A percentile compares a stretch with the other conserved stretches of the same genome.
Conservation (phyloP, 2,888 invertebrate species). For the Lordiphosa fenestrarum region DNA sequence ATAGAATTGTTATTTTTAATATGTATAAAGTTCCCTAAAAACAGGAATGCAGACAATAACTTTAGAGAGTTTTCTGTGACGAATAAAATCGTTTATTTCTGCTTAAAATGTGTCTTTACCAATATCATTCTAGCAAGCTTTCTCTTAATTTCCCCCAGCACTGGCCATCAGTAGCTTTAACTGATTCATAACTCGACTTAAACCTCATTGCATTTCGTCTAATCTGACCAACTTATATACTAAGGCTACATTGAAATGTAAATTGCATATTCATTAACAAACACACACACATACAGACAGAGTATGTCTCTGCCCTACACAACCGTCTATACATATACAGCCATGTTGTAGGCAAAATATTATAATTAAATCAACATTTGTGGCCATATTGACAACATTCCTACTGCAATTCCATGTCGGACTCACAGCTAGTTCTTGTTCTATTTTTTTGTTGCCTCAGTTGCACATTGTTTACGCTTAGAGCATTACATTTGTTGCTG, state of each 20-base stretch:
- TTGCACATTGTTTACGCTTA: constrained; percentile 59
- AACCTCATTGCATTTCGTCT: constrained; percentile 18
- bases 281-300: background rate
- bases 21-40: no score
- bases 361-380: constrained; percentile 55
- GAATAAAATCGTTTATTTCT: background rate
- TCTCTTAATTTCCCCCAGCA: no score
- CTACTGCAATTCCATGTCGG: constrained; percentile 26
- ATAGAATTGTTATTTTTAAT: no score
- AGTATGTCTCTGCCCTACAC: no score
- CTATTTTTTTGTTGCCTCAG: constrained; percentile 22
- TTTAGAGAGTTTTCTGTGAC: no score
- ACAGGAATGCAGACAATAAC: no score
- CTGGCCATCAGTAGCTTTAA: no score
- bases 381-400: constrained; percentile 42
- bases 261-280: constrained; percentile 32
- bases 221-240: constrained; percentile 40
- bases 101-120: background rate
- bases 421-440: constrained; percentile 8
- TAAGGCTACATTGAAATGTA: constrained; percentile 13
- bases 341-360: constrained; percentile 10
- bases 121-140: no score
- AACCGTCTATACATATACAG: background rate
- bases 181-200: no score
- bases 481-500: constrained; percentile 40